These are phyloP conservation scores for Electrophaes corylata DNA, from an alignment of 2,888 invertebrate genomes.

Conservation along the genomic window DNA sequence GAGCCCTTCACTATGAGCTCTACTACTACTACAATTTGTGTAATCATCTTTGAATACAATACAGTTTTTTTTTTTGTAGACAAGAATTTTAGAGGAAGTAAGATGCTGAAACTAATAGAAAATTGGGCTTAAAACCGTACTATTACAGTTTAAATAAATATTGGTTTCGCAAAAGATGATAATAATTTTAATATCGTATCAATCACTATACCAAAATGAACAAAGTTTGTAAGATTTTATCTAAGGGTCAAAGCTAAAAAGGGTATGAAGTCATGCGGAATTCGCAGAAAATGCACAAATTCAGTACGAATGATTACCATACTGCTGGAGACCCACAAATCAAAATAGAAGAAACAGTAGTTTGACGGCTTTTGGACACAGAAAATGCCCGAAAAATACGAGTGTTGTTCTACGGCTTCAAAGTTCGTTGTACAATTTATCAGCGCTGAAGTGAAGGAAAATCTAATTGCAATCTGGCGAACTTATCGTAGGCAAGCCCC, in stretches of 20 bases:
- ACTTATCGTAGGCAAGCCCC: slow-evolving; percentile 6
- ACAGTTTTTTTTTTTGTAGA: too few relatives aligned
- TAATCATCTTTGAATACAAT: too few relatives aligned
- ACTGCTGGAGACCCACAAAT: not conserved
- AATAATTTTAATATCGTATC: too few relatives aligned
- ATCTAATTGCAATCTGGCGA: slow-evolving; percentile 16
- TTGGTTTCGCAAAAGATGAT: too few relatives aligned
- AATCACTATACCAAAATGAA: not conserved
- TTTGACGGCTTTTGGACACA: not conserved
- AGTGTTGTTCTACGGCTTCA: not conserved
- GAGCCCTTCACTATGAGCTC: too few relatives aligned
- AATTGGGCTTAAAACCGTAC: too few relatives aligned
- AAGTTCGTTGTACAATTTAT: not conserved
- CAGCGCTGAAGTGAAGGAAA: slow-evolving; percentile 2
- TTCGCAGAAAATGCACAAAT: not conserved
- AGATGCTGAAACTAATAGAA: too few relatives aligned
- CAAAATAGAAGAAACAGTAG: not conserved
- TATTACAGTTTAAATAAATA: too few relatives aligned
- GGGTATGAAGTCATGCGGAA: not conserved
- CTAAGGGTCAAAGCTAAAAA: not conserved
- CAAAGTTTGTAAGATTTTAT: not conserved
- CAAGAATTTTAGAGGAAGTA: too few relatives aligned
- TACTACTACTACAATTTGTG: too few relatives aligned
- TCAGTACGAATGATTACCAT: not conserved
- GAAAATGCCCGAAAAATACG: not conserved